Conservation (phyloP, 2,113 vertebrate species). For the Paradoxurus hermaphroditus region DNA sequence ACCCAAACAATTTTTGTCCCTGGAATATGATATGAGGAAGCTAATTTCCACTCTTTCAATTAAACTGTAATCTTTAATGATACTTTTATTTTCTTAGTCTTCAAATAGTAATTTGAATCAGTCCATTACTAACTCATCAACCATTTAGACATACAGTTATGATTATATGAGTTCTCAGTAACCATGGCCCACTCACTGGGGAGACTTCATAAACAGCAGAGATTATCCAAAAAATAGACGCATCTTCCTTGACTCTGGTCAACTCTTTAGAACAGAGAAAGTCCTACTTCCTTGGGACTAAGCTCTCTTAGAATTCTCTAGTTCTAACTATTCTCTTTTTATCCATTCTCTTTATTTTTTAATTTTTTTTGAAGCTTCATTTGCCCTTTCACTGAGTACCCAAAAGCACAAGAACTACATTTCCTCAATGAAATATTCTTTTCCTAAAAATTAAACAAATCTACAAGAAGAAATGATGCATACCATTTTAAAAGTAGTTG, state of each 20-base stretch:
- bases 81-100: neutral
- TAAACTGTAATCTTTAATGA: neutral
- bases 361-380: neutral
- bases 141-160: neutral
- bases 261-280: neutral
- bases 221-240: neutral
- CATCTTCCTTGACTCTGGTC: neutral
- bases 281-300: neutral
- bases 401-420: neutral
- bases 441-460: neutral
- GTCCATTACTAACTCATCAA: neutral
- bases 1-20: neutral
- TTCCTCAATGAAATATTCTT: neutral
- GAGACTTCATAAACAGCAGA: neutral
- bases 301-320: neutral
- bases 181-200: neutral
- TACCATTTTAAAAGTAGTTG: neutral
- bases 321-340: neutral
- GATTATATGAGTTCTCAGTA: neutral
- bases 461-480: neutral
- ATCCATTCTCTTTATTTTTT: neutral
- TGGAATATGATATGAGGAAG: neutral
- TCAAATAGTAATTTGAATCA: neutral
- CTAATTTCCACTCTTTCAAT: neutral
- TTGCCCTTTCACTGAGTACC: neutral